phyloP scores from a whole-genome alignment of 1,140 invertebrate genomes.

The Probaryconus sp. region DNA sequence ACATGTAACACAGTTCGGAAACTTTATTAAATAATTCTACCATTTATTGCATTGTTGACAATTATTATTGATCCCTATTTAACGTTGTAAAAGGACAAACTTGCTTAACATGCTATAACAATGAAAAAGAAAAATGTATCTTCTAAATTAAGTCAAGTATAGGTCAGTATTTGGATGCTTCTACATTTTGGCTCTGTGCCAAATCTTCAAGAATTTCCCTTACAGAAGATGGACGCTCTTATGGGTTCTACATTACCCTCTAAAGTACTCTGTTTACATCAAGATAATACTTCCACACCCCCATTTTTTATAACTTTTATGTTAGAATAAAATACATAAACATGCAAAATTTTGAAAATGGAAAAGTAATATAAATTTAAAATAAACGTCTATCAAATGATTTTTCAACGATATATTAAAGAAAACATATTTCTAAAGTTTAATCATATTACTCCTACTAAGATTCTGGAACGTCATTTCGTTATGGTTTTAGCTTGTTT shows the following conservation, averaged over 20 bases:
- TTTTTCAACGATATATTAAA: too few species aligned
- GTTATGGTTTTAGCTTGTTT: constrained; percentile 14
- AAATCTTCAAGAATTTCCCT: constrained; percentile 23
- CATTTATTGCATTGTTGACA: too few species aligned
- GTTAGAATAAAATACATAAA: too few species aligned
- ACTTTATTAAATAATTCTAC: too few species aligned
- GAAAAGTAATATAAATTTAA: too few species aligned
- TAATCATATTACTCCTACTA: constrained; percentile 1
- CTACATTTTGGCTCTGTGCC: constrained; percentile 18
- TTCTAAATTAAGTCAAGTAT: constrained; percentile 34
- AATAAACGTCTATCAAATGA: too few species aligned
- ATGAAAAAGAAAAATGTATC: too few species aligned
- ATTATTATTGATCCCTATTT: too few species aligned
- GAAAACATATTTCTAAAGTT: not conserved
- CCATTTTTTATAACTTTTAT: constrained; percentile 5
- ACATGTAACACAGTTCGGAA: too few species aligned
- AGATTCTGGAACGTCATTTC: constrained; percentile 6
- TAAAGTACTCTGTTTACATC: not conserved
- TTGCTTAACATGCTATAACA: constrained; percentile 32
- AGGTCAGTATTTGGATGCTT: constrained; percentile 36
- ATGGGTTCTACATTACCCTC: constrained; percentile 20
- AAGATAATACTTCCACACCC: not conserved
- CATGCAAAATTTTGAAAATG: too few species aligned
- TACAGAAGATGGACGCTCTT: constrained; percentile 29
- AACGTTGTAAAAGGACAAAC: constrained; percentile 28